Evolutionary conservation across 2,113 vertebrate genomes (phyloP).

Genomic region (Canis aureus): DNA sequence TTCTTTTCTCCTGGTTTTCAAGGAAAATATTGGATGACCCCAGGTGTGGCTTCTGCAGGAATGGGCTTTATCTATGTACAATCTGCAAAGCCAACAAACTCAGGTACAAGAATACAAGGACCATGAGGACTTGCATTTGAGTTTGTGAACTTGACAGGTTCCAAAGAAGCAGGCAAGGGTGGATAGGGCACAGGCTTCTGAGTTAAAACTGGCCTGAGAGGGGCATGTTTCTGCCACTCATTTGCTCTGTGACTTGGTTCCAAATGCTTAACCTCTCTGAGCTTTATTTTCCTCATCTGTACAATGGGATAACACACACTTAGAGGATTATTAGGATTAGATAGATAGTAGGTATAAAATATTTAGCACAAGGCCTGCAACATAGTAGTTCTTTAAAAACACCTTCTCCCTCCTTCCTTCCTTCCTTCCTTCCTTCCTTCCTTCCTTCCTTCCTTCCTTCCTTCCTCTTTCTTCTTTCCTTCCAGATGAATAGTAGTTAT

Average conservation of each 20-base stretch:
- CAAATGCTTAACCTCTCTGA: neutral
- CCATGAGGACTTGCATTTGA: neutral
- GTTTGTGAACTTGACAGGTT: neutral
- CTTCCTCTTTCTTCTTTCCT: neutral
- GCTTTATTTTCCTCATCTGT: neutral
- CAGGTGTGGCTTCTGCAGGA: neutral
- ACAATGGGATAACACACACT: neutral
- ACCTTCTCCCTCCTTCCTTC: neutral
- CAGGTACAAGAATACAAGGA: neutral
- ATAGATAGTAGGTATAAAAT: too few relatives aligned
- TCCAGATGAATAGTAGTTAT: neutral
- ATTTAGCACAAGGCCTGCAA: neutral
- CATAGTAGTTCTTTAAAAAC: neutral
- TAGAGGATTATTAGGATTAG: neutral
- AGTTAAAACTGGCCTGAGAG: neutral
- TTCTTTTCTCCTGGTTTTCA: constrained; percentile 48
- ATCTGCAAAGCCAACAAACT: neutral
- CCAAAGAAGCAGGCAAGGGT: neutral
- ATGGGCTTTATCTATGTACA: neutral
- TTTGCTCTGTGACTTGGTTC: neutral
- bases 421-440: neutral
- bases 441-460: neutral
- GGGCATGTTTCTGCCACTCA: too few relatives aligned
- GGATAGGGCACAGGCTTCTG: neutral
- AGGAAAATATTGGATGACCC: constrained; percentile 34